A percentile compares a stretch with the other conserved stretches of the same genome.
phyloP scores from a whole-genome alignment of 2,888 invertebrate genomes.

The Pristionchus japonicus region DNA sequence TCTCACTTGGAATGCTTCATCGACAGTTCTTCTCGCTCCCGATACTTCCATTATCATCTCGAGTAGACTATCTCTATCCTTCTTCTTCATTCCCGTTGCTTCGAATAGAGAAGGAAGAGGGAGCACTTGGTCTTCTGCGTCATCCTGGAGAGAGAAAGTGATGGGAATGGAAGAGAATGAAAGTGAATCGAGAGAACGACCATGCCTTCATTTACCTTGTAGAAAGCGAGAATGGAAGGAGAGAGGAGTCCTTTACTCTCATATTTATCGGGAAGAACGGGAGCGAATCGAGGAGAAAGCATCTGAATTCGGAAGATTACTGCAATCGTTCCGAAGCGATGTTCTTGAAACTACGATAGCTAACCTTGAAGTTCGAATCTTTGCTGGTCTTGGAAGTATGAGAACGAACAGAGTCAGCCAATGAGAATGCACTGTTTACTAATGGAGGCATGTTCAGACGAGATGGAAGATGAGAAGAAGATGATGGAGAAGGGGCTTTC shows the following conservation, averaged over 20 bases:
- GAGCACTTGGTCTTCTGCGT: conserved; percentile 56
- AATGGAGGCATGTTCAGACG: conserved; percentile 49
- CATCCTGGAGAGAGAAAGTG: conserved; percentile 46
- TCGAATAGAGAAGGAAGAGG: conserved; percentile 57
- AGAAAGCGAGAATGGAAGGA: conserved; percentile 69
- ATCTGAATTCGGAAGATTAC: background rate
- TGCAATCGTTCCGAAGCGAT: no score
- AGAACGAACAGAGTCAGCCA: conserved; percentile 49
- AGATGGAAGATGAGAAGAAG: background rate
- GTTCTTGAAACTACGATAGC: no score
- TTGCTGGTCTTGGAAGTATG: conserved; percentile 1
- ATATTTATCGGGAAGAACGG: conserved; percentile 69
- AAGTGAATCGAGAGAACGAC: background rate
- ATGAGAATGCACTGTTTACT: conserved; percentile 50
- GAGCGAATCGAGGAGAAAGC: conserved; percentile 62
- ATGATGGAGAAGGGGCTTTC: background rate
- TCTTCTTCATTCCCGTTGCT: conserved; percentile 61
- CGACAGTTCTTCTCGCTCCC: conserved; percentile 66
- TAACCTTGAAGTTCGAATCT: conserved; percentile 18
- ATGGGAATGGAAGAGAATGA: background rate
- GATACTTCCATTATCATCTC: conserved; percentile 72
- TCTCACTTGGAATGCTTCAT: conserved; percentile 63
- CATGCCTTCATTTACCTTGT: conserved; percentile 51
- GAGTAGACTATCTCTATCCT: conserved; percentile 67
- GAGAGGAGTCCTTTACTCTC: conserved; percentile 61